Evolutionary conservation across 1,140 invertebrate genomes (phyloP).

Genomic region (Hycleus phaleratus): DNA sequence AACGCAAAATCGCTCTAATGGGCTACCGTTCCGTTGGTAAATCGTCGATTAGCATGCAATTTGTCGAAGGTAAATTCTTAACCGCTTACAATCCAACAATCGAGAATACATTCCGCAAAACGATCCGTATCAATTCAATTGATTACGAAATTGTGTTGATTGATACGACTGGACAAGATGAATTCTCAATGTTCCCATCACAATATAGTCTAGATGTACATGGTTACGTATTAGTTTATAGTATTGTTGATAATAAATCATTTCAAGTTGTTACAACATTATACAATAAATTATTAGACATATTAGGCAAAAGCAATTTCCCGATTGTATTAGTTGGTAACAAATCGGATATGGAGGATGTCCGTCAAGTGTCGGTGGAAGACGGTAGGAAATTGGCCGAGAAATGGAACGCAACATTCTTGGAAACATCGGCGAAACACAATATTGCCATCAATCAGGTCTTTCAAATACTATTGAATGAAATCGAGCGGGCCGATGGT

Average conservation of each 20-base stretch:
- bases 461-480: conserved; percentile 76
- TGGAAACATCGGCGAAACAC: conserved; percentile 95
- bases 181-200: conserved; percentile 96
- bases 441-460: conserved; percentile 68
- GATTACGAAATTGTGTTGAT: conserved; percentile 93
- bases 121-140: conserved; percentile 80
- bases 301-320: conserved; percentile 91
- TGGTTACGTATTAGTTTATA: conserved; percentile 96
- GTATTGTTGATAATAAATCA: conserved; percentile 90
- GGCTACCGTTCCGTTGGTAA: conserved; percentile 97
- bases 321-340: conserved; percentile 95
- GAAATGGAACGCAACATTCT: conserved; percentile 89
- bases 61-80: conserved; percentile 96
- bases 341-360: conserved; percentile 91
- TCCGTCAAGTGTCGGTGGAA: conserved; percentile 81
- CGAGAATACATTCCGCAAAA: conserved; percentile 95
- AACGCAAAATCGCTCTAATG: conserved; percentile 95
- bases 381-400: conserved; percentile 90
- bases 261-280: conserved; percentile 96
- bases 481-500: conserved; percentile 88
- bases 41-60: conserved; percentile 95
- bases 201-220: conserved; percentile 98
- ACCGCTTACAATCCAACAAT: conserved; percentile 98
- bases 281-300: conserved; percentile 92
- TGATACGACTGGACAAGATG: conserved; percentile 96